phyloP scores from a whole-genome alignment of 2,113 vertebrate genomes.

The Protobothrops mucrosquamatus region DNA sequence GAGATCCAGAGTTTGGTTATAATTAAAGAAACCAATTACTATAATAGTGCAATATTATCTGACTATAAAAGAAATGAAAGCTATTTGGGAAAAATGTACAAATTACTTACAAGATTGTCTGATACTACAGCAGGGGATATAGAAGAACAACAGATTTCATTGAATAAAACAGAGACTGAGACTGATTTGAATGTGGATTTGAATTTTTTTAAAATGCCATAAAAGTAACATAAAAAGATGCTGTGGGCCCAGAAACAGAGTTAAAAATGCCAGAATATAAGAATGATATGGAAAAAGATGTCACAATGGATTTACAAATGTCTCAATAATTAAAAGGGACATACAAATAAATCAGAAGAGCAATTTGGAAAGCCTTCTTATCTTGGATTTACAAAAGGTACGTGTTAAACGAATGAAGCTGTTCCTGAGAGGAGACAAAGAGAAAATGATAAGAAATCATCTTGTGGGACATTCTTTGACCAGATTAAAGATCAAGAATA shows the following conservation, averaged over 20 bases:
- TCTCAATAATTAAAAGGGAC: neutral
- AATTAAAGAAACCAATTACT: too few species aligned
- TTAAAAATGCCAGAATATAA: neutral
- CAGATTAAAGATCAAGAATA: too few species aligned
- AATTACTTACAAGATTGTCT: neutral
- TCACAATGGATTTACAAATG: neutral
- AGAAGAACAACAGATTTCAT: neutral
- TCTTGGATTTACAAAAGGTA: neutral
- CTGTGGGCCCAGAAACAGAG: neutral
- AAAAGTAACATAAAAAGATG: neutral
- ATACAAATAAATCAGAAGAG: neutral
- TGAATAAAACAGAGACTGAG: neutral
- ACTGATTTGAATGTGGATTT: neutral
- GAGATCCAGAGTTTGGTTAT: too few species aligned
- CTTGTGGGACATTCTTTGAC: too few species aligned
- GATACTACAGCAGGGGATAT: neutral
- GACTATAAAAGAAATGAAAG: neutral
- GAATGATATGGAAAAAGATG: neutral
- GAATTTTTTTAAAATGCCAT: neutral
- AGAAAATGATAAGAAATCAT: neutral
- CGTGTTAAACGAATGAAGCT: neutral
- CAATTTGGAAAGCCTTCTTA: neutral
- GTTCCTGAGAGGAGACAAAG: neutral
- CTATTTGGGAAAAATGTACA: neutral
- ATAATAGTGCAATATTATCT: too few species aligned